phyloP scores from a whole-genome alignment of 2,113 vertebrate species.

The Oncorhynchus nerka region DNA sequence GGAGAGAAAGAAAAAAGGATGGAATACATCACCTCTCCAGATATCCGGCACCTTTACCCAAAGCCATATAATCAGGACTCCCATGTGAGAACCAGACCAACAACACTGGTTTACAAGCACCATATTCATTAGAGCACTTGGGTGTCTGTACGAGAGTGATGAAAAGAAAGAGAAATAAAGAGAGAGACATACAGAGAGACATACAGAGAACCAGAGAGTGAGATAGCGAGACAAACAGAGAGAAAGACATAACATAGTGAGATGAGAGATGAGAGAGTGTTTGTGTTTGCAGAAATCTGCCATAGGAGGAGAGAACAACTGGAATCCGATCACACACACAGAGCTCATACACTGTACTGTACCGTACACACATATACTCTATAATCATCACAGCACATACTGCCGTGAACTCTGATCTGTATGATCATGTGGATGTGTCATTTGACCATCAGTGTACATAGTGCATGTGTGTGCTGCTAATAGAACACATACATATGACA shows the following conservation, averaged over 20 bases:
- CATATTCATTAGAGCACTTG: too few species aligned
- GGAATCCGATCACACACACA: background rate
- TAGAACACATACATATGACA: too few species aligned
- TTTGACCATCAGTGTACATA: background rate
- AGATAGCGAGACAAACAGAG: too few species aligned
- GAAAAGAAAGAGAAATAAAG: too few species aligned
- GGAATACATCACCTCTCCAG: background rate
- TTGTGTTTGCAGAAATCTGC: background rate
- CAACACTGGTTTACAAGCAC: too few species aligned
- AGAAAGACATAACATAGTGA: background rate
- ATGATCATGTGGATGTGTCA: background rate
- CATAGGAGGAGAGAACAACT: background rate
- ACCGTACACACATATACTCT: slow-evolving; percentile 21
- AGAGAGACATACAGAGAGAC: background rate
- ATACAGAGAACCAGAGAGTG: background rate
- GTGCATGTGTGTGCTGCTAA: too few species aligned
- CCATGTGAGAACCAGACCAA: too few species aligned
- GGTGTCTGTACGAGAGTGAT: too few species aligned
- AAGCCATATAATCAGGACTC: too few species aligned
- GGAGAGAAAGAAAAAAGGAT: too few species aligned
- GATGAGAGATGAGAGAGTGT: background rate
- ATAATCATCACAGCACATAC: too few species aligned
- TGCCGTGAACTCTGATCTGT: too few species aligned
- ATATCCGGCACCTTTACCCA: background rate
- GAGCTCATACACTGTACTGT: background rate